Evolutionary conservation across 1,140 invertebrate species (phyloP).

Genomic region (Lysiphlebus fabarum): DNA sequence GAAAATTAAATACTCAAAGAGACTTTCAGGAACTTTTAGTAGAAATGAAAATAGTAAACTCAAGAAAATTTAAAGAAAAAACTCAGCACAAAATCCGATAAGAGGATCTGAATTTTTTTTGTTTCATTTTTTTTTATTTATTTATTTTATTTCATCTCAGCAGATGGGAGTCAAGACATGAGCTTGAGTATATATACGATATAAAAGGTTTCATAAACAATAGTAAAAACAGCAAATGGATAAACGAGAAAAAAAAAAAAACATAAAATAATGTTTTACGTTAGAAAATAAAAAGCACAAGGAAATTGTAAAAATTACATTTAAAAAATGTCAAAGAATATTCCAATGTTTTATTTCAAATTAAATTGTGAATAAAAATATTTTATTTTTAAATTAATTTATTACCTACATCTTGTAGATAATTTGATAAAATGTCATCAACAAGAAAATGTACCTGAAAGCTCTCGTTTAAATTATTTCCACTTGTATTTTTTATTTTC

Average conservation of each 20-base stretch:
- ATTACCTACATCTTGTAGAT: too few relatives aligned
- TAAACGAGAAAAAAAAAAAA: constrained; percentile 6
- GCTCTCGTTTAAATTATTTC: too few relatives aligned
- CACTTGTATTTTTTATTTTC: neutral
- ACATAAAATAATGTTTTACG: neutral
- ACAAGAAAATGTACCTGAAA: too few relatives aligned
- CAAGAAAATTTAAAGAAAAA: constrained; percentile 19
- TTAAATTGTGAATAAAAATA: too few relatives aligned
- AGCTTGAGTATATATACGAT: constrained; percentile 7
- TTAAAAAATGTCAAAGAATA: too few relatives aligned
- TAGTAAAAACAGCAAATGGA: neutral
- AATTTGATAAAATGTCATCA: too few relatives aligned
- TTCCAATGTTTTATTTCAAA: too few relatives aligned
- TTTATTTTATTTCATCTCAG: constrained; percentile 16
- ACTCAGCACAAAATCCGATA: constrained; percentile 24
- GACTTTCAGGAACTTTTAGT: constrained; percentile 3
- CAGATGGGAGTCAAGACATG: constrained; percentile 13
- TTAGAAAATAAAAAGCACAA: constrained; percentile 1
- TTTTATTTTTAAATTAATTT: too few relatives aligned
- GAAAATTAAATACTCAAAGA: constrained; percentile 9
- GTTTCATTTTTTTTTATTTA: neutral
- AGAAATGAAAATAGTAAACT: neutral
- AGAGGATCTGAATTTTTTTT: constrained; percentile 17
- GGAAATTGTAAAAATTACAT: neutral
- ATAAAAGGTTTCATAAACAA: constrained; percentile 19